Evolutionary conservation across 2,797 vertebrate species (phyloP).

Genomic region (Varecia variegata): DNA sequence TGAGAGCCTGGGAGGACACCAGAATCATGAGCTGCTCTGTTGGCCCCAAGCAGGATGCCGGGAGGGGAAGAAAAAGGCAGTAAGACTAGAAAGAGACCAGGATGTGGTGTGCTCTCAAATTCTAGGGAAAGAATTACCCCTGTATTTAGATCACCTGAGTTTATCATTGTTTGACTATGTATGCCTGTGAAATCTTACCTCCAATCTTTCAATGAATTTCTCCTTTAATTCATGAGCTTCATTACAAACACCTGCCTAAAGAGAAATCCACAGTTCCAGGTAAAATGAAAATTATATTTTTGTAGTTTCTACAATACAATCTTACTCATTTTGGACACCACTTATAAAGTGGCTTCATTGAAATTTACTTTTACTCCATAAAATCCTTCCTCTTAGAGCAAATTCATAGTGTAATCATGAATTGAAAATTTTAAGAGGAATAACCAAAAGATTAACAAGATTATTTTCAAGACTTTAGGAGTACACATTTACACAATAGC

Average conservation of each 20-base stretch:
- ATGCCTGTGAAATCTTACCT: constrained; percentile 41
- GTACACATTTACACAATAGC: neutral
- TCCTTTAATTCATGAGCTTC: constrained; percentile 56
- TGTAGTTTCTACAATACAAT: neutral
- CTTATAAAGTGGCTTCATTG: neutral
- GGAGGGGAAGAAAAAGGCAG: too few species aligned
- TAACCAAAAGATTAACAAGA: neutral
- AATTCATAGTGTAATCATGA: neutral
- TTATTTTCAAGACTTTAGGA: neutral
- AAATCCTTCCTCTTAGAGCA: neutral
- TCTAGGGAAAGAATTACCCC: neutral
- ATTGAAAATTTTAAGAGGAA: neutral
- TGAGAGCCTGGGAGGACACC: neutral
- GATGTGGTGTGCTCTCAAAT: neutral
- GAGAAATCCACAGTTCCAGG: neutral
- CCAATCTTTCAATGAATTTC: constrained; percentile 13
- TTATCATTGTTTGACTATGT: neutral
- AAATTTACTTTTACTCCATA: neutral
- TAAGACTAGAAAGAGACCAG: neutral
- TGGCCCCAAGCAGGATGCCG: neutral
- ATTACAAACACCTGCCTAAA: constrained; percentile 35
- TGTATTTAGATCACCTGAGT: neutral
- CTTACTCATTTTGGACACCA: neutral
- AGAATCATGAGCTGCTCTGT: neutral
- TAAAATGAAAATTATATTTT: neutral